Percentiles rank a stretch among this genome's conserved stretches.
These are phyloP conservation scores for Phyllostomus discolor DNA, from an alignment of 2,113 vertebrate genomes.

Conservation along the genomic window DNA sequence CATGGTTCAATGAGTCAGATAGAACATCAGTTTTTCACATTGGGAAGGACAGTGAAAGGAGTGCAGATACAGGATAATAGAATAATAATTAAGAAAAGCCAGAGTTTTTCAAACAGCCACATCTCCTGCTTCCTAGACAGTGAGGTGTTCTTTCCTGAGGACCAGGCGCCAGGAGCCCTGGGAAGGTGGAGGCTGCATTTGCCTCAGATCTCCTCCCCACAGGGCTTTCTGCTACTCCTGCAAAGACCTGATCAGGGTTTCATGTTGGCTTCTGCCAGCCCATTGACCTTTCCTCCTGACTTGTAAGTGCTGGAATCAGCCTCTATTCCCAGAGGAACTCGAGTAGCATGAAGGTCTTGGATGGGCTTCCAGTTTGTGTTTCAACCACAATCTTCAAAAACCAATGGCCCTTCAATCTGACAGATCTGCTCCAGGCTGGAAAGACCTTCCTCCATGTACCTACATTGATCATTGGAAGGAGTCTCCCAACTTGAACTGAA, in stretches of 20 bases:
- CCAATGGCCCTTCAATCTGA: neutral
- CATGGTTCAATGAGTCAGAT: constrained; percentile 15
- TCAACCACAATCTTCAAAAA: constrained; percentile 5
- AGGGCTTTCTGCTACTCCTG: neutral
- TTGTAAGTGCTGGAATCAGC: neutral
- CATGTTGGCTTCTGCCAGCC: neutral
- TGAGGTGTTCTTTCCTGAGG: neutral
- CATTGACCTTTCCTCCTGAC: neutral
- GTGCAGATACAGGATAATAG: constrained; percentile 38
- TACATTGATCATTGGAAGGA: neutral
- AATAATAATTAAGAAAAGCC: constrained; percentile 16
- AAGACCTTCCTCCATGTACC: neutral
- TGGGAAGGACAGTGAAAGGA: neutral
- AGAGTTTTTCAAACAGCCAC: constrained; percentile 8
- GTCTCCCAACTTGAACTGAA: neutral
- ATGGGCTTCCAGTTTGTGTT: neutral
- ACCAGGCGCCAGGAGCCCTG: neutral
- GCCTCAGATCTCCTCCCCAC: neutral
- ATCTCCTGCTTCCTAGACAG: constrained; percentile 23
- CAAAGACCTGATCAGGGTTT: neutral
- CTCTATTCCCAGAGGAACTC: neutral
- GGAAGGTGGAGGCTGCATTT: neutral
- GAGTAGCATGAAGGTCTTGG: neutral
- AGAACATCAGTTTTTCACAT: neutral
- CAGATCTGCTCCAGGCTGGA: neutral